Conservation (phyloP, 2,113 vertebrate species). For the Galemys pyrenaicus region DNA sequence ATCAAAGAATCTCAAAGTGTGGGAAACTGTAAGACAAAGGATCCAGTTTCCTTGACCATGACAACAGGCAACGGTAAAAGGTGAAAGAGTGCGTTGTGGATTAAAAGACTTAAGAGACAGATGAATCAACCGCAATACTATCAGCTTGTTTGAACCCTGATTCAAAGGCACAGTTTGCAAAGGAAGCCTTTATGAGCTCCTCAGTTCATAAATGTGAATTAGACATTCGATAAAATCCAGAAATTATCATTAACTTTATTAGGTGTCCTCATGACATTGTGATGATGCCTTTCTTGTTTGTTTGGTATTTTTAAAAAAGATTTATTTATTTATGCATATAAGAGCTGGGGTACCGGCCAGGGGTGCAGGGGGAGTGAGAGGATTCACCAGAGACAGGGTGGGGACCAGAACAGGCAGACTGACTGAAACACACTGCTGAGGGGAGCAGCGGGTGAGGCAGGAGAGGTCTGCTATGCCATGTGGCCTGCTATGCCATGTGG, state of each 20-base stretch:
- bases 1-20: background rate
- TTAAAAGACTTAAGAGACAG: background rate
- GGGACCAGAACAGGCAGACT: no score
- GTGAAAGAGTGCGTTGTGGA: accelerated
- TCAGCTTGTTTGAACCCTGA: background rate
- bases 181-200: background rate
- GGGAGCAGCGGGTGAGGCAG: no score
- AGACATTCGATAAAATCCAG: background rate
- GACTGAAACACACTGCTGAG: no score
- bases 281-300: background rate
- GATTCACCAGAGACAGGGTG: no score
- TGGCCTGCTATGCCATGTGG: no score
- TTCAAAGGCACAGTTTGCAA: background rate
- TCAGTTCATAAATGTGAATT: background rate
- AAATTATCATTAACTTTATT: background rate
- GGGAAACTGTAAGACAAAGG: background rate
- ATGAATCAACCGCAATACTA: background rate
- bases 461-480: no score
- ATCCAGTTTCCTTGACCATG: background rate
- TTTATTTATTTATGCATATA: no score
- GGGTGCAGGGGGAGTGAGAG: no score
- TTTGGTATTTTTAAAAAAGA: no score
- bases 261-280: background rate
- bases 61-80: background rate
- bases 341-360: no score